Base-by-base conservation (phyloP, 2,113 vertebrate species). In the Romanogobio albipinnatus region DNA sequence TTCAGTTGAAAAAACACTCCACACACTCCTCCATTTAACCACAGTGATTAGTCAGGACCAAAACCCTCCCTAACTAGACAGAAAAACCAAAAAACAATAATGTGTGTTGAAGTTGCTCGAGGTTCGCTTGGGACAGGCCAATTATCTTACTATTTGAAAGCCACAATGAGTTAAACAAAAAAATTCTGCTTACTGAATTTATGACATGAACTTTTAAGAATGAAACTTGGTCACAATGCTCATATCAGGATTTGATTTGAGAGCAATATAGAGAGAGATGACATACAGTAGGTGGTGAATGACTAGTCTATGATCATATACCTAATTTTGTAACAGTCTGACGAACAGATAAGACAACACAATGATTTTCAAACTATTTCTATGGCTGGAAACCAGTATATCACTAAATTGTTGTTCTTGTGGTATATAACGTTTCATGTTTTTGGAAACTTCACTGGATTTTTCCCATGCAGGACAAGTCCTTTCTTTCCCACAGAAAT, bases 41-140 rank as follows among this genome's bases (percentile, higher is more conserved):
- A 56, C 80, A 82, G 80, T 56, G 80, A 51, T 71, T 82, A 71
- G 80, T 82, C 66, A 82, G 19, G 80, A 71, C 64, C 64, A 43
- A 82, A 71, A 82, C 62, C 36, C 80, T 82, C 80, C 64, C 64
- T 82, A 71, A 53, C 62, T 68, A 68, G 58, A 81, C 78, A 17
- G 8, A 22, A 81, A 33, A 49, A 19, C 0, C 0, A 17, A 68
- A 49, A 49, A 22, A 17, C 39, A 51, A 36, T 3, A 47, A 19
- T 5, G 10, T 58, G 26, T 56, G 45, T 68, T 33, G 47, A 51
- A 53, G 45, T 43, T 68, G 36, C 7, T 33, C 3, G 17, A 24
- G 22, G 24, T 53, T 73, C 11, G 1, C 22, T n/a, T 47, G 43
- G n/a, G 43, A 6, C 39, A 47, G n/a, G 43, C 10, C 70, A 73